Conservation (phyloP, 1,140 invertebrate genomes). For the Drosophila melanogaster region Release_6_plus_ISO1_MT NT_037436.4:17623001-17623500, state of each 20-base stretch:
- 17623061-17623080: slow-evolving; percentile 24
- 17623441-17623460: slow-evolving; percentile 13
- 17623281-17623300: slow-evolving; percentile 25
- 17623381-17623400: too few relatives aligned
- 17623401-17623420: too few relatives aligned
- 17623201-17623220: slow-evolving; percentile 25
- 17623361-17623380: too few relatives aligned
- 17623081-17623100: slow-evolving; percentile 28
- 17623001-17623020: slow-evolving; percentile 8
- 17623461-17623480: slow-evolving; percentile 29
- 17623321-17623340: not conserved
- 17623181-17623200: slow-evolving; percentile 33
- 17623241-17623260: slow-evolving; percentile 27
- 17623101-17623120: slow-evolving; percentile 15
- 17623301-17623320: slow-evolving; percentile 7
- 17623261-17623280: slow-evolving; percentile 19
- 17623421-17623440: not conserved
- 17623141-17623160: slow-evolving; percentile 24
- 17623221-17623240: slow-evolving; percentile 21
- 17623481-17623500: slow-evolving; percentile 16
- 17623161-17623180: slow-evolving; percentile 19
- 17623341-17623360: not conserved
- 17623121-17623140: slow-evolving; percentile 45
- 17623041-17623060: slow-evolving; percentile 16
- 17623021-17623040: not conserved